Base-by-base conservation (phyloP, 2,888 invertebrate genomes). In the Melieria picta region DNA sequence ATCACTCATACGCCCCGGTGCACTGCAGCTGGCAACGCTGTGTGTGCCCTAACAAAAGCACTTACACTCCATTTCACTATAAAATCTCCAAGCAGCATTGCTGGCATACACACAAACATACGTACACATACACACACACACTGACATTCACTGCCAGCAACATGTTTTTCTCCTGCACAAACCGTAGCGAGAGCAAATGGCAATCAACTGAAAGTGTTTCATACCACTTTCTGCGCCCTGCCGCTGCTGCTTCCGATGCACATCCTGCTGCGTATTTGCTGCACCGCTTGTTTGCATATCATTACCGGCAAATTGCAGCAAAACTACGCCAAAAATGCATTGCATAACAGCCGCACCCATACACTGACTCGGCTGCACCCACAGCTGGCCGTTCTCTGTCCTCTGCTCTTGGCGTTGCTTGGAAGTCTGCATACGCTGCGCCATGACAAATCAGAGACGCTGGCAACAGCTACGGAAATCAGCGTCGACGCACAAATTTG, bases 291-390 rank as follows among this genome's bases (percentile, higher is more conserved):
- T 68, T 72, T 72, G 72, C 68, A 63, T 64, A 72, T 72, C 68
- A 64, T 72, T 72, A 68, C 64, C n/a, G 56, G 64, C 63, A 72
- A 72, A 72, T 72, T 72, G 67, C 57, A 52, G 58, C 45, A 67
- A 63, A 66, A 66, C 58, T 66, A 57, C 57, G 66, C 66, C 66
- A 66, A 66, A 52, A 66, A 57, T 66, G 57, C 45, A 58, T 66
- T 65, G 30, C 30, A 30, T 30, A 2, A 30, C 30, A 30, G 30
- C 30, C 30, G 30, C 30, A 30, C 30, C 30, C 30, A 30, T 30
- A 30, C 30, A 30, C 30, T 52, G 55, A 16, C 55, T 65, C 52
- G 64, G 55, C 52, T 64, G 64, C 52, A 64, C 52, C 52, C 64
- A 64, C 52, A 43, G 45, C 30, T 52, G 64, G 9, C 52, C 13